Evolutionary conservation across 2,797 vertebrate species (phyloP).

Genomic region (Myiothlypis chrysogaster): DNA sequence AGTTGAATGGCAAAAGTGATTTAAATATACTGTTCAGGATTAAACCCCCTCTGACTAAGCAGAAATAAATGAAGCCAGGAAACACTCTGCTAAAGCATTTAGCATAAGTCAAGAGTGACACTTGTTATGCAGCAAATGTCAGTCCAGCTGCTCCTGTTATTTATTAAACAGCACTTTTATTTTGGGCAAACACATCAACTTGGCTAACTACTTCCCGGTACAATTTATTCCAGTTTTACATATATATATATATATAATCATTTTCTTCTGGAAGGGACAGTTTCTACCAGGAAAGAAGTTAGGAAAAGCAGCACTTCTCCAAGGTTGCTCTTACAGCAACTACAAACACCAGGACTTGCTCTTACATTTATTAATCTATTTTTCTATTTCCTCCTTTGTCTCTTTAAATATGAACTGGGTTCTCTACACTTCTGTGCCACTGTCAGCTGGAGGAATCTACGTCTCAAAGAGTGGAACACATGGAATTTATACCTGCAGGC

Average conservation of each 20-base stretch:
- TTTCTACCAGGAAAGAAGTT: neutral
- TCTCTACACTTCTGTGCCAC: neutral
- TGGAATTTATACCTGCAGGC: neutral
- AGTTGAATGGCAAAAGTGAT: neutral
- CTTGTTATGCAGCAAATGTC: neutral
- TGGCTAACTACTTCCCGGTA: neutral
- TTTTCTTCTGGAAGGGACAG: neutral
- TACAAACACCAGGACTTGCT: neutral
- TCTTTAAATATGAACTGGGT: neutral
- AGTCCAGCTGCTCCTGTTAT: slow-evolving; percentile 11
- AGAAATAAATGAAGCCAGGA: neutral
- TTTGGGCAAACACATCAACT: neutral
- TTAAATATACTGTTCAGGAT: neutral
- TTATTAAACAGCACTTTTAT: neutral
- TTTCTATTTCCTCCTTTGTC: neutral
- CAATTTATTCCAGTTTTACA: neutral
- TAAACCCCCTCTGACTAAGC: neutral
- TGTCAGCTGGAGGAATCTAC: neutral
- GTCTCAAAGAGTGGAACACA: neutral
- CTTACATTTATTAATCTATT: neutral
- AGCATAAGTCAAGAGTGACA: neutral
- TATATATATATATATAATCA: neutral
- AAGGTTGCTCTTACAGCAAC: neutral
- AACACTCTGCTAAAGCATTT: neutral
- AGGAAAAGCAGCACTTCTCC: neutral